A percentile compares a stretch with the other conserved stretches of the same genome.
Conservation (phyloP, 2,113 vertebrate species). For the Paradoxurus hermaphroditus region DNA sequence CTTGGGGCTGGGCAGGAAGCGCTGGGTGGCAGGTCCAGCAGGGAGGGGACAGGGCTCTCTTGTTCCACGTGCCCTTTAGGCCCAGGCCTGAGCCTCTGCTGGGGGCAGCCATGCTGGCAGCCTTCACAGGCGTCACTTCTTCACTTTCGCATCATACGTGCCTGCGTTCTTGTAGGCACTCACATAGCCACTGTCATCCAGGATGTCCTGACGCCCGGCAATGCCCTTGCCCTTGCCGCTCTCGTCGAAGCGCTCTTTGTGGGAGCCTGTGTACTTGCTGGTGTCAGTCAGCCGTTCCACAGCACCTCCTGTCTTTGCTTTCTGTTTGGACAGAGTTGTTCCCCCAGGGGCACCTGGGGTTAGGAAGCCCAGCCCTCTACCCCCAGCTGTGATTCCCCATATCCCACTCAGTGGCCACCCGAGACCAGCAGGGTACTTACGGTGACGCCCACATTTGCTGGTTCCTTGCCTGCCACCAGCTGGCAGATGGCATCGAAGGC, state of each 20-base stretch:
- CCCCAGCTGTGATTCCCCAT: not conserved
- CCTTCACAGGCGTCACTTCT: conserved; percentile 79
- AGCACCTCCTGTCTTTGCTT: conserved; percentile 88
- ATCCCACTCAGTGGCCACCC: not conserved
- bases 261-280: conserved; percentile 94
- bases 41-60: conserved; percentile 49
- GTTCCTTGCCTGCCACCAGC: conserved; percentile 92
- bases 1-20: conserved; percentile 59
- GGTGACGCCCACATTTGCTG: conserved; percentile 90
- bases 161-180: conserved; percentile 93
- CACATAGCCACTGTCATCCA: conserved; percentile 95
- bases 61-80: conserved; percentile 29
- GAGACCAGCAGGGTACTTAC: conserved; percentile 82
- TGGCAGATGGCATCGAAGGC: conserved; percentile 87
- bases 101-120: not conserved
- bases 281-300: conserved; percentile 95
- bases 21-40: conserved; percentile 65
- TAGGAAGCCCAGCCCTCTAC: not conserved
- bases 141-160: conserved; percentile 91
- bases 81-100: conserved; percentile 40
- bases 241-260: conserved; percentile 95
- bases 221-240: conserved; percentile 92
- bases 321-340: conserved; percentile 82
- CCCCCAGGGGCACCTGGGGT: not conserved
- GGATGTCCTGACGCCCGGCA: conserved; percentile 91